Evolutionary conservation across 2,797 vertebrate species (phyloP), one percentile per base, ranked within the genome.

Genomic region (Enteromius afrohamiltoni): DNA sequence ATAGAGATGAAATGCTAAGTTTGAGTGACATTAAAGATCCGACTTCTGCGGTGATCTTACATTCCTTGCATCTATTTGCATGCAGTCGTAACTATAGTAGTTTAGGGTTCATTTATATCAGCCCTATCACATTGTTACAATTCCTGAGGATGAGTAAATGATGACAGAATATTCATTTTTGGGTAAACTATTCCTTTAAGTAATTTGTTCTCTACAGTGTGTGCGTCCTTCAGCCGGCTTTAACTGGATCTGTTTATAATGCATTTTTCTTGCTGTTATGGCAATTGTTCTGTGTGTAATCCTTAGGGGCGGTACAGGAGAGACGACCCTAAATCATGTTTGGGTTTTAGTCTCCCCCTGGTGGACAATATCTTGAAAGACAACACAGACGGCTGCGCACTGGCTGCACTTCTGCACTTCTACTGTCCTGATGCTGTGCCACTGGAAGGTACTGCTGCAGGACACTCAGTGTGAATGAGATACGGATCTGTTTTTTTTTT

Each of bases 361-460:
- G 95, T 99, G 92, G 98, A 99, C 79, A 98, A 97, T 85, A 91
- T 99, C 83, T 88, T 99, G 90, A 99, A 99, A 92, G 98, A 99
- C 89, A 96, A 96, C 86, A 95, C 96, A 3, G 97, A 98, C 9
- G 98, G 98, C 83, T 98, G 97, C 37, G 95, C 97, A 23, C 87
- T 99, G n/a, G 95, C 96, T 42, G 95, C 96, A 17, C 93, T 99
- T 71, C 95, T 99, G 88, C 98, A 99, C 90, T 99, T 98, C 88
- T 99, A 99, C 94, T 99, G 98, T 80, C 97, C 98, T 1, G 93
- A 91, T 49, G 92, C 95, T 0, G 85, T 99, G 80, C 92, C 93
- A 69, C 89, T 98, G 83, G 97, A 99, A 92, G 98, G 98, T 98
- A 88, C 74, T 86, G 55, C 26, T 37, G n/a, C 13, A 8, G 6